A percentile compares a stretch with the other conserved stretches of the same genome.
Evolutionary conservation across 2,113 vertebrate species (phyloP).

Genomic region (Pterocles orientalis): DNA sequence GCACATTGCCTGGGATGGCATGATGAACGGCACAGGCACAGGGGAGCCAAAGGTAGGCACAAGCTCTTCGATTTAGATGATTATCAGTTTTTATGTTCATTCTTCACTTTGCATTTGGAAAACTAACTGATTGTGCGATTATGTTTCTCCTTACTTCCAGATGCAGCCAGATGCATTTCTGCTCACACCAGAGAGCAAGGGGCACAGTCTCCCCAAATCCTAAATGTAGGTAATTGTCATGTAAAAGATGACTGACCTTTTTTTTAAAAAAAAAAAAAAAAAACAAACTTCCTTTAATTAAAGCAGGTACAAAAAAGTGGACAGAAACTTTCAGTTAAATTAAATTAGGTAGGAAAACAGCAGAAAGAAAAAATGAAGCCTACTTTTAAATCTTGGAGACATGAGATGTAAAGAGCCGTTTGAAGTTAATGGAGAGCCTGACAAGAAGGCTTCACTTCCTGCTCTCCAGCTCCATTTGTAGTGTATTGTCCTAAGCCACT

Average conservation of each 20-base stretch:
- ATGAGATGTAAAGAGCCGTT: background rate
- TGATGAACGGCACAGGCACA: background rate
- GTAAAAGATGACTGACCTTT: background rate
- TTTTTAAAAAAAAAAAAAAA: background rate
- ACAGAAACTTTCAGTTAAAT: background rate
- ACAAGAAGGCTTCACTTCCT: background rate
- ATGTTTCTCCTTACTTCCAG: background rate
- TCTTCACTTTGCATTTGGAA: slow-evolving; percentile 29
- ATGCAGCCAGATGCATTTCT: background rate
- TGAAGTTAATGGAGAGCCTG: background rate
- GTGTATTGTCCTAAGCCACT: slow-evolving; percentile 30
- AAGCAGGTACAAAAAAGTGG: background rate
- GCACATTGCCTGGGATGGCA: background rate
- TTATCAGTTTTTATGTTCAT: background rate
- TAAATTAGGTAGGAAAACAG: background rate
- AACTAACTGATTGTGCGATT: background rate
- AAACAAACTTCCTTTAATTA: background rate
- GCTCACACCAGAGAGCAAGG: background rate
- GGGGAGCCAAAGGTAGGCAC: background rate
- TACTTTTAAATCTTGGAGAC: background rate
- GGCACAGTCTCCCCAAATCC: background rate
- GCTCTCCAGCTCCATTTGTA: slow-evolving; percentile 1
- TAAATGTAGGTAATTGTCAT: background rate
- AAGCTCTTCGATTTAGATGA: background rate
- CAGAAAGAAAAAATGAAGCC: background rate